These are phyloP conservation scores for Nannospalax galili DNA, from an alignment of 2,113 vertebrate species.

Conservation along the genomic window DNA sequence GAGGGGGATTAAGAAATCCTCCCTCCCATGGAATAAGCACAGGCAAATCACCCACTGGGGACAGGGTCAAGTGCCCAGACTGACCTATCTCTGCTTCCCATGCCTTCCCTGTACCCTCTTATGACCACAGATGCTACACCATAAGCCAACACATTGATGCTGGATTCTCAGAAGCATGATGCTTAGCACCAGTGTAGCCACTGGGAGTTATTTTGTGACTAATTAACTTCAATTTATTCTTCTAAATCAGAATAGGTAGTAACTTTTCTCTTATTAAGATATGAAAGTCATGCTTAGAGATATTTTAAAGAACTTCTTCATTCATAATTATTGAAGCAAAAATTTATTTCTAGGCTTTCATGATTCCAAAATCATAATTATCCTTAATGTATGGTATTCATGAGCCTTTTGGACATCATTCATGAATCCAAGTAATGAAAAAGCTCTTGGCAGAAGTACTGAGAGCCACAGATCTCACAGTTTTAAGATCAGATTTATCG, in stretches of 20 bases:
- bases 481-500: too few species aligned
- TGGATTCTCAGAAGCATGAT: neutral
- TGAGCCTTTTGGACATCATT: neutral
- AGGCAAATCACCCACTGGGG: too few species aligned
- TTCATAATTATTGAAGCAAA: neutral
- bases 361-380: neutral
- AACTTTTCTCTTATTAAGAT: neutral
- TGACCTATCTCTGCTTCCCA: accelerated
- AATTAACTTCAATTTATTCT: neutral
- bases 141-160: accelerated
- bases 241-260: neutral
- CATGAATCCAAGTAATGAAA: neutral
- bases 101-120: neutral
- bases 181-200: neutral
- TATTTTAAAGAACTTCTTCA: neutral
- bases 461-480: too few species aligned
- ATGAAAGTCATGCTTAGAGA: neutral
- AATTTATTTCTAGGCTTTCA: neutral
- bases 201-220: neutral
- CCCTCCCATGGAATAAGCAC: neutral
- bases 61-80: accelerated
- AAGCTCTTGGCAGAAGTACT: neutral
- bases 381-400: neutral
- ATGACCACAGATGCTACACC: too few species aligned
- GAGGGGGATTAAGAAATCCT: too few species aligned